Percentiles rank a stretch among this genome's conserved stretches.
Conservation (phyloP, 2,797 vertebrate genomes). For the Pyrocephalus nanus region DNA sequence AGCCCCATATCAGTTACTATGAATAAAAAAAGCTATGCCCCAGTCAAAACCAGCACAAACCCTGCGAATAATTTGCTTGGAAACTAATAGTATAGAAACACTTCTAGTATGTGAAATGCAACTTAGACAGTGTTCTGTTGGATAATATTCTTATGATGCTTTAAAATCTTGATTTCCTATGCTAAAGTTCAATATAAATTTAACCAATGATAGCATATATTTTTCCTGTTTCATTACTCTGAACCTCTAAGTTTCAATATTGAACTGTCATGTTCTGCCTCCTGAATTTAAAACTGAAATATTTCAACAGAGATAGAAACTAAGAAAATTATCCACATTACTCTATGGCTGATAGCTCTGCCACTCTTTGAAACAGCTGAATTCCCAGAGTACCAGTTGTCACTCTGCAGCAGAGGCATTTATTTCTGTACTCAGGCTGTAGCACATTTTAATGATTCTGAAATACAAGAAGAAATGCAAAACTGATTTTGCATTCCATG, state of each 20-base stretch:
- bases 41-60: background rate
- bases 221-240: background rate
- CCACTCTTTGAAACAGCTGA: background rate
- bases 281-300: constrained; percentile 6
- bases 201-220: background rate
- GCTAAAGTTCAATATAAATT: background rate
- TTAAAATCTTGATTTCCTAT: background rate
- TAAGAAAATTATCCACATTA: background rate
- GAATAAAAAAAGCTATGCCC: background rate
- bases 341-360: background rate
- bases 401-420: constrained; percentile 21
- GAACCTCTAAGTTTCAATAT: background rate
- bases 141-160: background rate
- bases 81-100: background rate
- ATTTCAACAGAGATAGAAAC: background rate
- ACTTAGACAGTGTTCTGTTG: background rate
- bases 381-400: constrained; percentile 17
- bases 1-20: fast-evolving
- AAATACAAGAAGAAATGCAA: constrained; percentile 27
- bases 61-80: background rate
- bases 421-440: constrained; percentile 1
- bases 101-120: background rate
- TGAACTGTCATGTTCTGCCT: background rate
- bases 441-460: constrained; percentile 39
- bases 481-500: constrained; percentile 37